Percentiles rank a stretch among this genome's conserved stretches.
phyloP scores from a whole-genome alignment of 2,797 vertebrate species.

The Danio albolineatus region DNA sequence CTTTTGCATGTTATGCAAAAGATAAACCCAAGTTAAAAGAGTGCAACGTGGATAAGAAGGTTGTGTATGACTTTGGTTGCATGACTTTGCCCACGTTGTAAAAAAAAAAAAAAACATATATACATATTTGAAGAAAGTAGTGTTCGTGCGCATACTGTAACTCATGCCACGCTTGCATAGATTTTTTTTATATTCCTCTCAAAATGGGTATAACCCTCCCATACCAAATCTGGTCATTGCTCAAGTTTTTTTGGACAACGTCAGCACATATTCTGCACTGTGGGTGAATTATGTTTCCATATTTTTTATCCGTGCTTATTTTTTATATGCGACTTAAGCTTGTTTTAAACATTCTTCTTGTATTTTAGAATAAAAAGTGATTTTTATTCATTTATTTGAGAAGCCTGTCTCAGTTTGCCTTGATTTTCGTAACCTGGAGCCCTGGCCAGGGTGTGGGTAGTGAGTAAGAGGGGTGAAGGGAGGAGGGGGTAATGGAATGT shows the following conservation, averaged over 20 bases:
- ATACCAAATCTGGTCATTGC: conserved; percentile 56
- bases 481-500: conserved; percentile 82
- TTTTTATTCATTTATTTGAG: conserved; percentile 44
- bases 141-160: neutral
- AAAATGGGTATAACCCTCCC: neutral
- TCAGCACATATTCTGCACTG: conserved; percentile 40
- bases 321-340: too few species aligned
- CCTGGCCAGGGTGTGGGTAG: conserved; percentile 70
- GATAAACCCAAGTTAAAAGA: conserved; percentile 35
- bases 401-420: conserved; percentile 60
- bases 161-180: neutral
- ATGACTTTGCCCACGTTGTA: neutral
- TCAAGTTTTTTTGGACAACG: conserved; percentile 39
- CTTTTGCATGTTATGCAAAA: conserved; percentile 62
- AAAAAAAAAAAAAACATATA: neutral
- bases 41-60: conserved; percentile 60
- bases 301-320: neutral
- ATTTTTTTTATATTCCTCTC: neutral
- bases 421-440: conserved; percentile 72
- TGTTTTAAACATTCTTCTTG: neutral
- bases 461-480: conserved; percentile 68
- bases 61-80: neutral
- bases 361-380: neutral
- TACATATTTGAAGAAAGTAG: neutral
- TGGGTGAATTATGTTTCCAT: conserved; percentile 54